Conservation (phyloP, 64 coral and sea anemone species). For the Pocillopora damicornis region DNA sequence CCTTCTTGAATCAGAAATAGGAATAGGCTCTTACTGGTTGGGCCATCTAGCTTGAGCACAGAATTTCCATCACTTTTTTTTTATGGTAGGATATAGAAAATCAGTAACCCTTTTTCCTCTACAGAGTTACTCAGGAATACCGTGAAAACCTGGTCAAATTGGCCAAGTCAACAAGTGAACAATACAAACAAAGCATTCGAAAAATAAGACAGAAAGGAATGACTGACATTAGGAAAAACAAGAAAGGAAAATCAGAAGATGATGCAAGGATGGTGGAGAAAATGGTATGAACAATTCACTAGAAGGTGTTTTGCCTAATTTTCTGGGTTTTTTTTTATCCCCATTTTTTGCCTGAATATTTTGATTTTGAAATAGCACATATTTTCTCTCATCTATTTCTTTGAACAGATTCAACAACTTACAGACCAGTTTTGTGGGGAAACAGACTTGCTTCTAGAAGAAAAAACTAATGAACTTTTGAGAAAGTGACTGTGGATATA, state of each 20-base stretch:
- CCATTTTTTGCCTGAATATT: neutral
- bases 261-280: slow-evolving; percentile 76
- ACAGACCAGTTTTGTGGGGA: slow-evolving; percentile 55
- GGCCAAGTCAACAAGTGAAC: slow-evolving; percentile 67
- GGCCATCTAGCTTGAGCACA: too few relatives aligned
- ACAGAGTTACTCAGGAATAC: slow-evolving; percentile 80
- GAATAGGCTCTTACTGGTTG: too few relatives aligned
- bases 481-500: slow-evolving; percentile 41
- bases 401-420: slow-evolving; percentile 49
- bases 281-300: slow-evolving; percentile 46
- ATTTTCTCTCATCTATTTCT: neutral
- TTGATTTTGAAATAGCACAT: neutral
- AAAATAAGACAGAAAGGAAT: slow-evolving; percentile 76
- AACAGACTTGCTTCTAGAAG: slow-evolving; percentile 59
- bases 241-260: slow-evolving; percentile 82
- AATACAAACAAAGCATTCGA: slow-evolving; percentile 74
- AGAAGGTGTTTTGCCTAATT: too few relatives aligned
- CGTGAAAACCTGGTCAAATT: slow-evolving; percentile 68
- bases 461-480: slow-evolving; percentile 64
- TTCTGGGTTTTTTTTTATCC: neutral
- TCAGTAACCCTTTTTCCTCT: neutral
- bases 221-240: slow-evolving; percentile 75
- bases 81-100: neutral
- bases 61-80: too few relatives aligned
- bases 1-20: too few relatives aligned